Evolutionary conservation across 2,797 vertebrate species (phyloP), one percentile per base, ranked within the genome.

Genomic region (Fistularia tabacaria): DNA sequence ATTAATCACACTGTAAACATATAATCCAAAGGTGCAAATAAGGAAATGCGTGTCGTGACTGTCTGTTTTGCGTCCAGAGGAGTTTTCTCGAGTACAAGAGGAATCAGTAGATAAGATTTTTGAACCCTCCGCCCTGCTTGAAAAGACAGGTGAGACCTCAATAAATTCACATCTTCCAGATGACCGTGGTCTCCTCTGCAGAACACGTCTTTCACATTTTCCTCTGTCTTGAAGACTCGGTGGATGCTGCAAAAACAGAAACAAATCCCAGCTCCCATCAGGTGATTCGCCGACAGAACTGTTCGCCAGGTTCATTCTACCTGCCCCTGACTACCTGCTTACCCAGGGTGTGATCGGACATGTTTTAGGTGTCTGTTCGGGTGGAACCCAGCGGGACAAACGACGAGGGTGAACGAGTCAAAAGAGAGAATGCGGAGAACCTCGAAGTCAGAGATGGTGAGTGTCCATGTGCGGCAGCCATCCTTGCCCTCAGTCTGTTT

Each of bases 81-180:
- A 98, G 54, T 99, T 99, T 58, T 98, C 95, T n/a, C 85, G 87
- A 13, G 94, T 95, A 14, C 90, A 94, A 42, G 96, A 98, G 47
- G 94, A 96, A 49, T 92, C 93, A 0, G 83, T 91, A 6, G 93
- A 92, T 79, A 98, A 93, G 53, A 83, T 91, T 0, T 91, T 91
- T 49, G 94, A 94, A 46, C 84, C 79, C 36, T 69, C 85, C 42
- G 85, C 71, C 49, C 83, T 82, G 58, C 59, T 73, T 5, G 80
- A 88, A 45, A 87, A 86, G 72, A 79, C 66, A 15, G 83, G 80
- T 68, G 55, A 63, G 41, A 43, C 9, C 60, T 8, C 40, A 42
- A 48, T 39, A 49, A 3, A 25, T 12, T 51, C 3, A 56, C 13
- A 52, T 11, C 36, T 9, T n/a, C 46, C 40, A 36, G 45, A 10